Base-by-base conservation (phyloP, 2,113 vertebrate species). In the Probosciger aterrimus region DNA sequence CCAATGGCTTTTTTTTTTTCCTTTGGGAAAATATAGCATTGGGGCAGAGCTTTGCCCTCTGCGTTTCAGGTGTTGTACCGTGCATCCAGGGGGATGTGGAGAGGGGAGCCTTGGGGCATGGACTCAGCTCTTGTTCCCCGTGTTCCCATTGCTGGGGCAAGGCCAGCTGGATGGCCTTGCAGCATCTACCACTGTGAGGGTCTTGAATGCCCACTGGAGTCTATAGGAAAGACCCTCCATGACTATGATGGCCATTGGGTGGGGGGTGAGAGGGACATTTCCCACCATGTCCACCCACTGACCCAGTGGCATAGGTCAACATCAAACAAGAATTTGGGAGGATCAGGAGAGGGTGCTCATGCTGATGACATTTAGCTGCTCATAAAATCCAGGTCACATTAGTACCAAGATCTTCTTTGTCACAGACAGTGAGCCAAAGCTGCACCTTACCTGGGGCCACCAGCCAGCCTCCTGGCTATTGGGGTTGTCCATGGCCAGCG, bases 391-490 rank as follows among this genome's bases (percentile, higher is more conserved):
- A 73, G 71, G 69, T 95, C 92, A 70, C 37, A 20, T 91, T 41
- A 64, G 85, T 96, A 96, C 96, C 97, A 97, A 91, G 80, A 77
- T 71, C 52, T 39, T 79, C 88, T 69, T 31, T 33, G 17, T 74
- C 60, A 70, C 28, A 69, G 35, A 17, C 0, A 27, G 55, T 4
- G 49, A 88, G 53, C 76, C 76, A 60, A 47, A n/a, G 71, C 79
- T 95, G 49, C 11, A 37, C 60, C 50, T 30, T 35, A 2, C 25
- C 20, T 57, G 68, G 30, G 59, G 43, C 82, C 79, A 77, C 27
- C 75, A 69, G 67, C 57, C 67, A 35, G 30, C 14, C 20, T 62
- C 15, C 27, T 37, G 47, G 53, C 59, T 52, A 14, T 14, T 27
- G 50, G 62, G 27, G 64, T 23, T 39, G 17, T 27, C 74, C 23